phyloP scores from a whole-genome alignment of 2,113 vertebrate genomes.

The Cynopterus brachyotis region DNA sequence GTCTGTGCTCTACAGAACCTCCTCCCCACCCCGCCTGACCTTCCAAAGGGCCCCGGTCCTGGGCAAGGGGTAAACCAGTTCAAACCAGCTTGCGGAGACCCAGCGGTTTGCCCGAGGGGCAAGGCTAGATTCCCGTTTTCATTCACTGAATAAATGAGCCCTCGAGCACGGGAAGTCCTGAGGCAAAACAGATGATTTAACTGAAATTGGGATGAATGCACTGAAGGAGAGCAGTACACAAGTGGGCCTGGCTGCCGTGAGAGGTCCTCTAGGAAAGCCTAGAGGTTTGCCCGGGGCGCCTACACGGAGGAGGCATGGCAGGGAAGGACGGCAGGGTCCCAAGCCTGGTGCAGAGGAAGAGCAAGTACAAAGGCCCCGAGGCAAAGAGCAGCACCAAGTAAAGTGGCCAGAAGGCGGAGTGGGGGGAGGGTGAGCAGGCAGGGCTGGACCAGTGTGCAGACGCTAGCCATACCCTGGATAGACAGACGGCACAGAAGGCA shows the following conservation, averaged over 20 bases:
- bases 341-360: neutral
- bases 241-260: neutral
- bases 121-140: neutral
- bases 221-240: neutral
- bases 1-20: neutral
- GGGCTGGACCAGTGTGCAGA: neutral
- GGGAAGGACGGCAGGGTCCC: too few species aligned
- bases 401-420: neutral
- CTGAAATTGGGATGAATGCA: neutral
- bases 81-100: neutral
- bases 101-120: neutral
- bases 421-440: neutral
- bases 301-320: neutral
- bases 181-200: neutral
- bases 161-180: neutral
- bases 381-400: neutral
- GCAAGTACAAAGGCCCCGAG: neutral
- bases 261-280: neutral
- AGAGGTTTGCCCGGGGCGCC: neutral
- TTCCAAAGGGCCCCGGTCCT: neutral
- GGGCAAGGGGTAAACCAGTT: too few species aligned
- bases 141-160: neutral
- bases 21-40: too few species aligned
- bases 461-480: too few species aligned
- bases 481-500: too few species aligned